These are phyloP conservation scores for Simalia tracyae DNA, from an alignment of 2,797 vertebrate genomes.

Conservation along the genomic window DNA sequence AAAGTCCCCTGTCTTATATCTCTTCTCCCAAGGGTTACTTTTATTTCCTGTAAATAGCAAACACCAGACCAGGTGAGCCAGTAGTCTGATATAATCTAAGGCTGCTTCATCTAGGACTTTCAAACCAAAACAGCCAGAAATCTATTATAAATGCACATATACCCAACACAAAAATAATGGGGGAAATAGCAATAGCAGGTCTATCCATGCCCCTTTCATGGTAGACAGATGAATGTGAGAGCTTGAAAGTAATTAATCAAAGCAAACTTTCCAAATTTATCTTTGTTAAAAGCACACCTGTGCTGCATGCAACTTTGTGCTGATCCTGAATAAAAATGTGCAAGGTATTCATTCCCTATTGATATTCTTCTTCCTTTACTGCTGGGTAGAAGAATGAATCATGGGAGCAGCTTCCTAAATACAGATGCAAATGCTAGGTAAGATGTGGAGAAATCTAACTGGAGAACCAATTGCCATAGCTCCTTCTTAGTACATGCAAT, in stretches of 20 bases:
- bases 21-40: neutral
- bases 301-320: conserved; percentile 50
- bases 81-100: neutral
- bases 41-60: neutral
- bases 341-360: conserved; percentile 47
- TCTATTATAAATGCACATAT: neutral
- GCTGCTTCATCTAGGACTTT: neutral
- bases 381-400: conserved; percentile 17
- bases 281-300: conserved; percentile 57
- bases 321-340: conserved; percentile 40
- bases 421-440: conserved; percentile 30
- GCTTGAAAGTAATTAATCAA: conserved; percentile 63
- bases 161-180: neutral
- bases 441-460: conserved; percentile 12
- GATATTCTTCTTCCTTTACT: conserved; percentile 23
- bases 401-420: neutral
- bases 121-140: neutral
- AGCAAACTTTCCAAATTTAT: conserved; percentile 54
- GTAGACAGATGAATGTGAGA: conserved; percentile 33
- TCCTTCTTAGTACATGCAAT: neutral
- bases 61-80: too few relatives aligned
- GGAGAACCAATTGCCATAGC: accelerated
- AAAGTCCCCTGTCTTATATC: neutral
- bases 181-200: neutral
- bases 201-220: neutral